Evolutionary conservation across 2,113 vertebrate genomes (phyloP).

Genomic region (Tragelaphus strepsiceros): DNA sequence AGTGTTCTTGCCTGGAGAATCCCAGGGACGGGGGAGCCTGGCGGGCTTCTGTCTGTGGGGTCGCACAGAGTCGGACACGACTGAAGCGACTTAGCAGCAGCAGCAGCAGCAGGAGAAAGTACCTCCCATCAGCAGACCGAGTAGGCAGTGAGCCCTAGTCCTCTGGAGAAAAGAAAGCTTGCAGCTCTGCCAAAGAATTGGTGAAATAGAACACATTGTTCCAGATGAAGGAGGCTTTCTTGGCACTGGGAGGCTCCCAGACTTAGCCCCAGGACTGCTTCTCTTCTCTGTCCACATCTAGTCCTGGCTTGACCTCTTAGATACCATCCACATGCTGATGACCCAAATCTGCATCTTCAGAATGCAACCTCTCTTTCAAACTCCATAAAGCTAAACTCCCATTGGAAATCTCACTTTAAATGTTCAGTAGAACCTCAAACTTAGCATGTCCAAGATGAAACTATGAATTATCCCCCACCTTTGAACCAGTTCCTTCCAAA

Average conservation of each 20-base stretch:
- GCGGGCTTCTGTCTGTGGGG: no score
- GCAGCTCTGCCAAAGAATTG: background rate
- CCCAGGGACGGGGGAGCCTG: no score
- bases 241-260: no score
- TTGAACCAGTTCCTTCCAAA: background rate
- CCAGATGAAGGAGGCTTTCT: background rate
- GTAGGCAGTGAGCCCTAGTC: background rate
- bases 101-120: background rate
- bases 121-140: background rate
- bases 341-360: background rate
- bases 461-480: background rate
- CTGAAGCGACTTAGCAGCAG: no score
- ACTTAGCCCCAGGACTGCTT: background rate
- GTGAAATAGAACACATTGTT: accelerated
- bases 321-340: background rate
- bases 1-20: no score
- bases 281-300: background rate
- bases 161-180: background rate
- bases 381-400: background rate
- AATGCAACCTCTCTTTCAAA: background rate
- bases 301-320: background rate
- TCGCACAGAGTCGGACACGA: no score
- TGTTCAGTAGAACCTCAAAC: background rate
- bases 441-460: background rate
- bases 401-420: background rate